Evolutionary conservation across 2,113 vertebrate species (phyloP), one percentile per base, ranked within the genome.

Genomic region (Zeus faber): DNA sequence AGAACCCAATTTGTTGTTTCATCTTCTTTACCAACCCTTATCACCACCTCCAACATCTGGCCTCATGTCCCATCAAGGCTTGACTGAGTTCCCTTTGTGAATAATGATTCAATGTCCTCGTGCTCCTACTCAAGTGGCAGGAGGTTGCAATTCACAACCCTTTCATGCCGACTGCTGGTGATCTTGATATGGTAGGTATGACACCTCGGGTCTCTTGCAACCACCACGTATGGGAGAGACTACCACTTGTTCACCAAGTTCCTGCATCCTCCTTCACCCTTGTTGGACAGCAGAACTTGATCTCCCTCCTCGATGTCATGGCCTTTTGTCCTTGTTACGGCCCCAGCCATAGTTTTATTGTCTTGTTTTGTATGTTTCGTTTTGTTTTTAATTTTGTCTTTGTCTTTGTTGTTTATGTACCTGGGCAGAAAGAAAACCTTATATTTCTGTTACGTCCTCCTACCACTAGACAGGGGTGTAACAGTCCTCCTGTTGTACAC

Each of bases 171-270:
- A 17, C n/a, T 50, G 16, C 16, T 17, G 18, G 45, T 55, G 22
- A 48, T 55, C n/a, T 23, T 27, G 22, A 49, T 10, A 3, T 11
- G 6, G 27, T 33, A 62, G 5, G 41, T 47, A 24, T 62, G 59
- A 14, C 58, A 50, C n/a, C 31, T 49, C 13, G 60, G 18, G 16
- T 63, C 43, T 24, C 5, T 35, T 3, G 51, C 14, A 3, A 58
- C 17, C 10, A 66, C 55, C 8, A 52, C 14, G 21, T 66, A 58
- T 4, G 40, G 40, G 5, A 20, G 21, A 6, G 54, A 58, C n/a
- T 53, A 55, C 64, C 55, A 59, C 17, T 22, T 37, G 22, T 57
- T 54, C 11, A 54, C 49, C 17, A 59, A 18, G 13, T 59, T 66
- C n/a, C n/a, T n/a, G n/a, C n/a, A n/a, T n/a, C n/a, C n/a, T n/a